phyloP scores from a whole-genome alignment of 2,888 invertebrate genomes.

The Cheilosia pagana region DNA sequence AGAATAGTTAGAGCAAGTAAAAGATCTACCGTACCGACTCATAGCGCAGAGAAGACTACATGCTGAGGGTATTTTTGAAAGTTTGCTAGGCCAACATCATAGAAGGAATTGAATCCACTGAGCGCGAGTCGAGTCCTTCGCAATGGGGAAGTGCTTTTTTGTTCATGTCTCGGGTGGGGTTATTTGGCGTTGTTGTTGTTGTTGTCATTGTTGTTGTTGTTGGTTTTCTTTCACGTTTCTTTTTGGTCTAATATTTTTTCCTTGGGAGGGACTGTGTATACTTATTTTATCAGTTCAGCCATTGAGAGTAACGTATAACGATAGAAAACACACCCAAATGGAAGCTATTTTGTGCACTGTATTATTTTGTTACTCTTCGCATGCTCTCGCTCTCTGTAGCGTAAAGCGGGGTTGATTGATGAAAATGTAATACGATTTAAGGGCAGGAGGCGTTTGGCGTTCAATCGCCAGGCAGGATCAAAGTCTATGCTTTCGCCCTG shows the following conservation, averaged over 20 bases:
- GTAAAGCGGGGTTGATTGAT: not conserved
- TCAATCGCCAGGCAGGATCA: no score
- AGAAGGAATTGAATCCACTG: constrained; percentile 27
- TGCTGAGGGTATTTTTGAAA: constrained; percentile 38
- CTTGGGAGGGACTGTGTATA: constrained; percentile 35
- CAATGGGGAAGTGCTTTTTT: constrained; percentile 5
- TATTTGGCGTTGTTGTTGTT: constrained; percentile 4
- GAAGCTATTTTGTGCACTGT: constrained; percentile 52
- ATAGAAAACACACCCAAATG: constrained; percentile 62
- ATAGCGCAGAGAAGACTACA: constrained; percentile 71
- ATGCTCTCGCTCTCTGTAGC: constrained; percentile 12
- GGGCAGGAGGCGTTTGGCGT: not conserved
- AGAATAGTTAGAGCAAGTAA: constrained; percentile 63
- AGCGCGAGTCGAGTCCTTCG: constrained; percentile 25
- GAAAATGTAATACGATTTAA: not conserved
- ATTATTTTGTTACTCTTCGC: constrained; percentile 5
- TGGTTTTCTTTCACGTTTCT: no score
- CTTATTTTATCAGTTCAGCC: constrained; percentile 41
- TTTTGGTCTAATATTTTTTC: not conserved
- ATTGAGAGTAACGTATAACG: constrained; percentile 3
- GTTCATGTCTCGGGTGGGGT: constrained; percentile 39
- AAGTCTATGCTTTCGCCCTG: no score
- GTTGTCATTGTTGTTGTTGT: not conserved
- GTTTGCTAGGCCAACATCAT: constrained; percentile 48
- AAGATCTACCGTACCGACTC: constrained; percentile 73